A percentile compares a stretch with the other conserved stretches of the same genome.
Evolutionary conservation across 2,113 vertebrate species (phyloP).

Genomic region (Cebidichthys violaceus): DNA sequence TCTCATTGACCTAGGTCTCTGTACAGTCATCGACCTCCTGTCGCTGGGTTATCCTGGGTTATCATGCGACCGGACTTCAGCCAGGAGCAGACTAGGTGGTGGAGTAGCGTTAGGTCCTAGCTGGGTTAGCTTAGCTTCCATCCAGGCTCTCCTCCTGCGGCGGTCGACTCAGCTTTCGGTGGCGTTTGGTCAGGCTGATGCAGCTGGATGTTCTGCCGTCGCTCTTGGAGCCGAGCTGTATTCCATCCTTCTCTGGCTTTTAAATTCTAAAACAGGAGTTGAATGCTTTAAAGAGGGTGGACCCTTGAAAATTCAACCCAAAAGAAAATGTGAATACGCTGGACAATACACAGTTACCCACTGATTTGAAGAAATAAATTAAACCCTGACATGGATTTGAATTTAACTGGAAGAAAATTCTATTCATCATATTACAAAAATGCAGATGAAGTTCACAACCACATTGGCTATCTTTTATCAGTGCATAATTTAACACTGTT

Average conservation of each 20-base stretch:
- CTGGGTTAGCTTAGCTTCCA: too few species aligned
- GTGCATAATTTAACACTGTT: conserved; percentile 38
- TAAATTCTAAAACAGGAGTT: background rate
- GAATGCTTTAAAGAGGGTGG: background rate
- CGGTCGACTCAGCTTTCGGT: too few species aligned
- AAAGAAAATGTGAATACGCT: background rate
- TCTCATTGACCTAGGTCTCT: too few species aligned
- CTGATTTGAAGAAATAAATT: background rate
- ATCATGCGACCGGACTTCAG: too few species aligned
- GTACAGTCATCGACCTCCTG: too few species aligned
- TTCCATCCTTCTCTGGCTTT: background rate
- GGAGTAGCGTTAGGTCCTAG: too few species aligned
- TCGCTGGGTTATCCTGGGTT: too few species aligned
- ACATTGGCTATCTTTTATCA: conserved; percentile 16
- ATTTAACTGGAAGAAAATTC: conserved; percentile 5
- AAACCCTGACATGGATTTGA: background rate
- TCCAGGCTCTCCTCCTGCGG: too few species aligned
- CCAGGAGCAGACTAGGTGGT: too few species aligned
- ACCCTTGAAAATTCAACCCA: background rate
- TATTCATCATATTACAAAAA: background rate
- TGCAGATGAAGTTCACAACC: conserved; percentile 8
- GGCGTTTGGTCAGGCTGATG: too few species aligned
- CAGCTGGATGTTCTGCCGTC: background rate
- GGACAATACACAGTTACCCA: background rate
- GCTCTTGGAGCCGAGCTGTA: background rate